These are phyloP conservation scores for Anthopleura sola DNA, from an alignment of 64 coral and sea anemone genomes.

Conservation along the genomic window DNA sequence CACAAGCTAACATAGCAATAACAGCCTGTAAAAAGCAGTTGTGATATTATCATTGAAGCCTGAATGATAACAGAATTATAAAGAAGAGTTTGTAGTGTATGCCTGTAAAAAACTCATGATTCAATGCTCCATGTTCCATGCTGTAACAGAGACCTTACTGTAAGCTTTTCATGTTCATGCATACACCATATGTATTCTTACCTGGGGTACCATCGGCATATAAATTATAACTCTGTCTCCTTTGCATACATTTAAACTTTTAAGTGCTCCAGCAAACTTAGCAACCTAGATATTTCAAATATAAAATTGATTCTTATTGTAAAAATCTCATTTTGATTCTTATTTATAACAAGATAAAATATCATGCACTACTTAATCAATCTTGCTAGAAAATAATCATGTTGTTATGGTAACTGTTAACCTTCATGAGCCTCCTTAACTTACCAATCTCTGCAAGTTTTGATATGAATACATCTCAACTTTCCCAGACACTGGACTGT, in stretches of 20 bases:
- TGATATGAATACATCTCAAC: constrained; percentile 94
- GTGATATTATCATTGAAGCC: too few species aligned
- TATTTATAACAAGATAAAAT: not conserved
- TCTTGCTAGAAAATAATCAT: not conserved
- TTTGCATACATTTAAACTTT: constrained; percentile 79
- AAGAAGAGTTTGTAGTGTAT: too few species aligned
- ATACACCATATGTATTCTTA: constrained; percentile 5
- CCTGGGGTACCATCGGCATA: constrained; percentile 98
- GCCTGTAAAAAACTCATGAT: too few species aligned
- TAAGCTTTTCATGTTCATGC: too few species aligned
- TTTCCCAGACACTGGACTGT: constrained; percentile 86
- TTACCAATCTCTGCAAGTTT: constrained; percentile 75
- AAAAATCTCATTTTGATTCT: not conserved
- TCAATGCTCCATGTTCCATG: too few species aligned
- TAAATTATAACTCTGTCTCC: constrained; percentile 92
- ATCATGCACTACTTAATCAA: not conserved
- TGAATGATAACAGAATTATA: too few species aligned
- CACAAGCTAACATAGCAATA: constrained; percentile 94
- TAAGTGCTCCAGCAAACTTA: constrained; percentile 86
- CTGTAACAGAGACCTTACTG: too few species aligned
- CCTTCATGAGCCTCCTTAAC: constrained; percentile 5
- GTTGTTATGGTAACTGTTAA: not conserved
- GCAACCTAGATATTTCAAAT: constrained; percentile 50
- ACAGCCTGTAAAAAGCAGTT: constrained; percentile 61
- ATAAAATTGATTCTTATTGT: too few species aligned